Base-by-base conservation (phyloP, 2,888 invertebrate species). In the Norana najaformis region DNA sequence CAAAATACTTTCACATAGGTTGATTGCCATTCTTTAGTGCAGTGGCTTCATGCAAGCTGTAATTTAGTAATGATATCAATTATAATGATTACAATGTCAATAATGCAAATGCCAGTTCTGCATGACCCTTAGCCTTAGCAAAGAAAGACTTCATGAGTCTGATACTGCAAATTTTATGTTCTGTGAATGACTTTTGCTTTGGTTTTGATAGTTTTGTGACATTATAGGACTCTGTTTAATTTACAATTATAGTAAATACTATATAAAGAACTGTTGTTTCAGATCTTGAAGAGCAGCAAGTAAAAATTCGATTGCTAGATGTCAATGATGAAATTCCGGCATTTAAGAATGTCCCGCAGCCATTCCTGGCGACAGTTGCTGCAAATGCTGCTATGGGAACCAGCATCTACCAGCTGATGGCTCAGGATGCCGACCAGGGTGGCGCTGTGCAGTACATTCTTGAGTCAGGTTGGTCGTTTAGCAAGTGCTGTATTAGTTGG, bases 291-390 rank as follows among this genome's bases (percentile, higher is more conserved):
- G 91, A 91, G 83, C 92, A 92, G 95, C 96, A 98, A 90, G 98
- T 98, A 89, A 98, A 98, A 93, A 98, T 99, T 94, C 97, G 97
- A 95, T 97, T 99, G 92, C 97, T 97, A 94, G 98, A 99, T 95
- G 97, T 98, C 90, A 99, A 99, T 95, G 99, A 99, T 95, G 99
- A 99, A 95, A 97, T 97, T 2, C 98, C 99, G 0, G 97, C 98
- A 95, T 99, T 99, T 96, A 97, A 98, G 95, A 99, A 99, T 95
- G 96, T 97, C 1, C 99, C 99, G 0, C 95, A 98, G 92, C 99
- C 99, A 36, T 99, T 98, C 97, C 97, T 98, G 95, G 98, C 98
- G 0, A 98, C 99, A 91, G 98, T 99, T 0, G 98, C 98, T 94
- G 96, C 98, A 90, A 98, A 98, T 95, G 98, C 98, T 11, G 97